Evolutionary conservation across 2,113 vertebrate genomes (phyloP).

Genomic region (Sinocyclocheilus rhinocerous): DNA sequence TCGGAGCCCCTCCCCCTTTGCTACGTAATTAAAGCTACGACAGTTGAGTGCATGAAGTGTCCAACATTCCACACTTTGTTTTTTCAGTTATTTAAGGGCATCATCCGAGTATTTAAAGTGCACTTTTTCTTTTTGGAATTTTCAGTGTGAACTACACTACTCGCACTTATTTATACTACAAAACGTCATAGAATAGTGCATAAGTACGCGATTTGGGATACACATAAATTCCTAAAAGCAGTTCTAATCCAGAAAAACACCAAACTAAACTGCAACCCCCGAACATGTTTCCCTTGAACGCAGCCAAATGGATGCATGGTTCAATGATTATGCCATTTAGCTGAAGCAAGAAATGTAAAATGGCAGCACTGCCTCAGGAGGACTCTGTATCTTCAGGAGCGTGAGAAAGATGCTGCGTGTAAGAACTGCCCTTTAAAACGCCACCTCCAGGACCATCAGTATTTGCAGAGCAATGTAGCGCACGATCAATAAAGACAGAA

Average conservation of each 20-base stretch:
- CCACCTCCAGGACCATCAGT: neutral
- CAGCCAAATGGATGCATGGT: slow-evolving; percentile 46
- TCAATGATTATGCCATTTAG: slow-evolving; percentile 46
- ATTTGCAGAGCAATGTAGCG: neutral
- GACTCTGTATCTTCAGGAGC: slow-evolving; percentile 1
- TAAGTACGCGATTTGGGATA: too few relatives aligned
- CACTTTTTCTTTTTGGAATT: too few relatives aligned
- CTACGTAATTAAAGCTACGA: too few relatives aligned
- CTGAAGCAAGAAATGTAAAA: slow-evolving; percentile 39
- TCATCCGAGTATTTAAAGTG: too few relatives aligned
- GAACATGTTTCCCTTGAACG: slow-evolving; percentile 30
- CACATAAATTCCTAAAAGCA: neutral
- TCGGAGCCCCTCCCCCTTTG: too few relatives aligned
- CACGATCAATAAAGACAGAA: neutral
- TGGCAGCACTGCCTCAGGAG: slow-evolving; percentile 34
- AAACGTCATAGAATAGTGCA: too few relatives aligned
- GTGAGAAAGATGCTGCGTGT: neutral
- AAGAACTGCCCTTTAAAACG: neutral
- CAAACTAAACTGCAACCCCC: slow-evolving; percentile 15
- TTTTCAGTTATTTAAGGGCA: too few relatives aligned
- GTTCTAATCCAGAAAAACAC: neutral
- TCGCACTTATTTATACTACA: too few relatives aligned
- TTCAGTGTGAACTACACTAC: too few relatives aligned
- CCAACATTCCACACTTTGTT: too few relatives aligned
- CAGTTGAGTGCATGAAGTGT: too few relatives aligned